Evolutionary conservation across 2,113 vertebrate genomes (phyloP), one percentile per base, ranked within the genome.

Genomic region (Promerops cafer): DNA sequence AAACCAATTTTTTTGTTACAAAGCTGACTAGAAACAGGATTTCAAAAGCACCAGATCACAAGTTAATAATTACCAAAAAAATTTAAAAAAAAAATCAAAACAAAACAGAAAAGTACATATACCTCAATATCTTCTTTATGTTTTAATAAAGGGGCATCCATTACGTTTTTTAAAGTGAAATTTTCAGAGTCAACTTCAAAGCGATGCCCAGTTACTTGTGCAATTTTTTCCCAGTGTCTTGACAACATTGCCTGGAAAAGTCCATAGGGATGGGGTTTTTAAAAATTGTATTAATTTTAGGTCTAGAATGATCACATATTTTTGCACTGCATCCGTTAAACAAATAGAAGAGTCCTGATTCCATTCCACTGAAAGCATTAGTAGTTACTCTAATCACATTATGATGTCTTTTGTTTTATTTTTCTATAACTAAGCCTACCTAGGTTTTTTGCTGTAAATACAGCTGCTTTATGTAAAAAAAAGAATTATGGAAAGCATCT

Each of bases 51-150:
- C 4, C 9, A 37, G 11, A 60, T 40, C 33, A 74, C 30, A 92
- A 63, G 30, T 47, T n/a, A 64, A 21, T 63, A 17, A 89, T 50
- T 56, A 39, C 2, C 7, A 35, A 28, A 60, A 52, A 30, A 24
- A 19, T n/a, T n/a, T n/a, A n/a, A 49, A 15, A 4, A 11, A 60
- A 20, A 13, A 20, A 61, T 8, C 13, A 9, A 72, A 74, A 9
- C 3, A 57, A n/a, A 65, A 15, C 24, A 79, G 21, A 76, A 79
- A 54, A 81, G 9, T 44, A 33, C 9, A 50, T 7, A 26, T 94
- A 98, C 98, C 98, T 99, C 98, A 45, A 99, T 98, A 88, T 99
- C 98, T 66, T 99, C 98, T 91, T 98, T 99, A 85, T 97, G 60
- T 31, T 97, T 96, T 33, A 99, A 94, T 86, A 99, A 97, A 6